Percentiles rank a stretch among this genome's conserved stretches.
Evolutionary conservation across 2,797 vertebrate genomes (phyloP).

Genomic region (Gorsachius magnificus): DNA sequence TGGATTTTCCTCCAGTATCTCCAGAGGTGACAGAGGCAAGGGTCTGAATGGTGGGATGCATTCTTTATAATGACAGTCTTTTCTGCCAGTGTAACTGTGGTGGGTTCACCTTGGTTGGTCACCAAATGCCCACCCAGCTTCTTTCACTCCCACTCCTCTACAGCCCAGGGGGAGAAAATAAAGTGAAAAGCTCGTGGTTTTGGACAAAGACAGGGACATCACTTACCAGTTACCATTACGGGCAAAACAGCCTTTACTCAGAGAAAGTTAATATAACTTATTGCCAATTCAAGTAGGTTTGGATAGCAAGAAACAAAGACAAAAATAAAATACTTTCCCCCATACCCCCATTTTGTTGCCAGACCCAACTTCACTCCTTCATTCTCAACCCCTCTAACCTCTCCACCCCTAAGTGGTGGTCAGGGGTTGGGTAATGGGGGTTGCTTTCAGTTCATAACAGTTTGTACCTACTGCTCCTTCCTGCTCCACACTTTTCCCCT

Average conservation of each 20-base stretch:
- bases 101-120: too few species aligned
- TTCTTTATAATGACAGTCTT: neutral
- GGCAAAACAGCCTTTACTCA: fast-evolving
- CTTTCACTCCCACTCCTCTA: neutral
- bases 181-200: fast-evolving
- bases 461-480: neutral
- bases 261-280: neutral
- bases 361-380: neutral
- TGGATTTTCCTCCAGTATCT: neutral
- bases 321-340: neutral
- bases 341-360: neutral
- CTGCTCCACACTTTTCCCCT: neutral
- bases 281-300: neutral
- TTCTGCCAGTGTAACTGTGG: neutral
- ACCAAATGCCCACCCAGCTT: neutral
- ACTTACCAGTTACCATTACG: neutral
- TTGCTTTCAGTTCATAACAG: neutral
- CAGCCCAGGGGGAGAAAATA: neutral
- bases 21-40: neutral
- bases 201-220: neutral
- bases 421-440: neutral
- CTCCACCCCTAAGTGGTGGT: neutral
- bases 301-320: neutral
- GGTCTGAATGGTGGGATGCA: neutral
- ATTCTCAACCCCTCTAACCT: neutral